Percentiles rank a stretch among this genome's conserved stretches.
Conservation (phyloP, 2,888 invertebrate species). For the Homarus gammarus region DNA sequence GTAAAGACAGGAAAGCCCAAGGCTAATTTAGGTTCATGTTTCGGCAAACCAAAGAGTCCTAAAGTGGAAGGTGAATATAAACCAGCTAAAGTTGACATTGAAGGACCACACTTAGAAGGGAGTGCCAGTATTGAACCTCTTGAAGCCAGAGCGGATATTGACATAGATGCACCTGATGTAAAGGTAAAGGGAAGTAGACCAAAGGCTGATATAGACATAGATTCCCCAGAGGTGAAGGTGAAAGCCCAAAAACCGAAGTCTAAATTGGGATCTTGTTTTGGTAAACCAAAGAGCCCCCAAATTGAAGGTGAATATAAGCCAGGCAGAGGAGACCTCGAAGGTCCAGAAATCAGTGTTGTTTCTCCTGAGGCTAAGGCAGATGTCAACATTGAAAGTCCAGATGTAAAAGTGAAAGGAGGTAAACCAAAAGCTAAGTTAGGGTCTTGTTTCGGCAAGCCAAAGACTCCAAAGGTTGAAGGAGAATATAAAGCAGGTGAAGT, state of each 20-base stretch:
- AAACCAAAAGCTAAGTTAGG: slow-evolving; percentile 56
- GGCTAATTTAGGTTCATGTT: slow-evolving; percentile 38
- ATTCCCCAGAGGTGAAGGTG: slow-evolving; percentile 45
- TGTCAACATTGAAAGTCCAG: slow-evolving; percentile 31
- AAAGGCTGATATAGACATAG: not conserved
- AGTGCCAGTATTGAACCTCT: slow-evolving; percentile 8
- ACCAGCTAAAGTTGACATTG: slow-evolving; percentile 29
- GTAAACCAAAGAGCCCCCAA: slow-evolving; percentile 43
- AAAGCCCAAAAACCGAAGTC: slow-evolving; percentile 40
- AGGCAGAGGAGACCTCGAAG: slow-evolving; percentile 28
- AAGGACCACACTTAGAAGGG: not conserved
- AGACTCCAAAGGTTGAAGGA: slow-evolving; percentile 44
- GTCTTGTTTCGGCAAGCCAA: slow-evolving; percentile 63
- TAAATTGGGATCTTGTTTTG: slow-evolving; percentile 53
- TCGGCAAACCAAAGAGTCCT: slow-evolving; percentile 42
- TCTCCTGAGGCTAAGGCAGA: slow-evolving; percentile 30
- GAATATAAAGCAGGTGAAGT: slow-evolving; percentile 60
- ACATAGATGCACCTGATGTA: no score
- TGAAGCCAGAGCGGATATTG: slow-evolving; percentile 12
- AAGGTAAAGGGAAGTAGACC: not conserved
- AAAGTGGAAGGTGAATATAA: slow-evolving; percentile 42
- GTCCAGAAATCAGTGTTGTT: slow-evolving; percentile 28
- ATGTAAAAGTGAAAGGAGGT: slow-evolving; percentile 41
- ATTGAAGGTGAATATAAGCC: slow-evolving; percentile 54
- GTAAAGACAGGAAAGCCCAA: slow-evolving; percentile 28